A percentile compares a stretch with the other conserved stretches of the same genome.
phyloP scores from a whole-genome alignment of 1,140 invertebrate species.

The Caenorhabditis tropicalis region DNA sequence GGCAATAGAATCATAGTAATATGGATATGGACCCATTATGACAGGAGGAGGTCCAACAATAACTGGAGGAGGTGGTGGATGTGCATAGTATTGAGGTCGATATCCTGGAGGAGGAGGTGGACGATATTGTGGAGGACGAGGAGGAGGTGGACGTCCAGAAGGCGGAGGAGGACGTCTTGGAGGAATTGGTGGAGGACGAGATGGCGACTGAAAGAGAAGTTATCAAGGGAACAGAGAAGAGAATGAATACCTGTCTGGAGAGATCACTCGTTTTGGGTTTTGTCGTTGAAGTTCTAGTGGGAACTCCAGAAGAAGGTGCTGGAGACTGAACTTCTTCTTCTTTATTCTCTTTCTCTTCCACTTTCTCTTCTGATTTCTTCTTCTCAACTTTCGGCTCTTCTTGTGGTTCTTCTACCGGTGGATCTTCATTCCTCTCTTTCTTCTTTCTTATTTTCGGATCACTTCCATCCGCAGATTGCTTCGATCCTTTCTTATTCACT shows the following conservation, averaged over 20 bases:
- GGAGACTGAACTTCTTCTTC: neutral
- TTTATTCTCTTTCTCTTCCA: neutral
- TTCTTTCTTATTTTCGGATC: neutral
- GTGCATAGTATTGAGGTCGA: neutral
- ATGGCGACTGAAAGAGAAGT: neutral
- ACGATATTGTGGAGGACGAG: neutral
- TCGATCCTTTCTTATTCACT: neutral
- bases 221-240: neutral
- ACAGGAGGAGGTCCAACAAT: neutral
- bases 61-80: neutral
- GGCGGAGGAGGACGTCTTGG: neutral
- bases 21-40: slow-evolving; percentile 22
- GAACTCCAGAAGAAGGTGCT: neutral
- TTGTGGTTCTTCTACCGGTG: slow-evolving; percentile 80
- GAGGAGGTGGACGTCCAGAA: neutral
- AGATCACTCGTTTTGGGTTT: neutral
- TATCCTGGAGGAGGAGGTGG: neutral
- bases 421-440: neutral
- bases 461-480: neutral
- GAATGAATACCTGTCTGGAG: neutral
- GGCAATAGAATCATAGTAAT: neutral
- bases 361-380: neutral
- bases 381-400: slow-evolving; percentile 59
- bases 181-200: neutral
- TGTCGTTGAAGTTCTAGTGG: neutral